These are phyloP conservation scores for Ophthalmolycus amberensis DNA, from an alignment of 2,113 vertebrate genomes.

Conservation along the genomic window DNA sequence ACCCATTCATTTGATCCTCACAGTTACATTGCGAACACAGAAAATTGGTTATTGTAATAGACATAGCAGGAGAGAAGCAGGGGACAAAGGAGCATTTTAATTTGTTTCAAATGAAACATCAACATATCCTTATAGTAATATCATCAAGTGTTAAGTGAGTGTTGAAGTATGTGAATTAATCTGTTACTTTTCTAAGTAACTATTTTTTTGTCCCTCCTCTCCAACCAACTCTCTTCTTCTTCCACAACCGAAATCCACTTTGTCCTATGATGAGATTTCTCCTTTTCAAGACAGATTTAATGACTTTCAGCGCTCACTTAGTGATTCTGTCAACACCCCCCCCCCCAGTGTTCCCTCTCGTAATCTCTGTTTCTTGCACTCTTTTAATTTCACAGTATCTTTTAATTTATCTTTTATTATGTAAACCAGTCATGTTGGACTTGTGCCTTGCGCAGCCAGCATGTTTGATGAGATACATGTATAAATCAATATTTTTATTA, in stretches of 20 bases:
- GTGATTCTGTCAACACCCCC: conserved; percentile 63
- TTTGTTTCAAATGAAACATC: neutral
- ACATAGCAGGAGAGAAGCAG: neutral
- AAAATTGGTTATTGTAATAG: neutral
- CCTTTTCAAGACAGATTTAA: conserved; percentile 66
- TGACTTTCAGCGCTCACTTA: conserved; percentile 69
- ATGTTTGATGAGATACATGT: conserved; percentile 74
- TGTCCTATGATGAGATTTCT: conserved; percentile 65
- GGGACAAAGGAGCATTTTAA: neutral
- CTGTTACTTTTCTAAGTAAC: conserved; percentile 19
- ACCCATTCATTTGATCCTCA: conserved; percentile 13
- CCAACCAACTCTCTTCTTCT: conserved; percentile 23
- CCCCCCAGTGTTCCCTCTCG: conserved; percentile 33
- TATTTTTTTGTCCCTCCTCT: conserved; percentile 30
- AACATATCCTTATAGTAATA: neutral
- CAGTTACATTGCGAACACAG: neutral
- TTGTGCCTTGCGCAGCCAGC: conserved; percentile 58
- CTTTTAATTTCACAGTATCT: conserved; percentile 78
- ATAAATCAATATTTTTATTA: conserved; percentile 78
- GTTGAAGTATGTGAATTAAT: conserved; percentile 28
- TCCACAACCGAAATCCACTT: conserved; percentile 53
- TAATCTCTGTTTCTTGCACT: conserved; percentile 67
- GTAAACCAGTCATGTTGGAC: conserved; percentile 75
- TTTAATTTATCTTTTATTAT: conserved; percentile 81
- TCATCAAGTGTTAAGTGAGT: neutral